Percentiles rank a stretch among this genome's conserved stretches.
These are phyloP conservation scores for Apistogramma diplotaenia DNA, from an alignment of 2,113 vertebrate genomes.

Conservation along the genomic window DNA sequence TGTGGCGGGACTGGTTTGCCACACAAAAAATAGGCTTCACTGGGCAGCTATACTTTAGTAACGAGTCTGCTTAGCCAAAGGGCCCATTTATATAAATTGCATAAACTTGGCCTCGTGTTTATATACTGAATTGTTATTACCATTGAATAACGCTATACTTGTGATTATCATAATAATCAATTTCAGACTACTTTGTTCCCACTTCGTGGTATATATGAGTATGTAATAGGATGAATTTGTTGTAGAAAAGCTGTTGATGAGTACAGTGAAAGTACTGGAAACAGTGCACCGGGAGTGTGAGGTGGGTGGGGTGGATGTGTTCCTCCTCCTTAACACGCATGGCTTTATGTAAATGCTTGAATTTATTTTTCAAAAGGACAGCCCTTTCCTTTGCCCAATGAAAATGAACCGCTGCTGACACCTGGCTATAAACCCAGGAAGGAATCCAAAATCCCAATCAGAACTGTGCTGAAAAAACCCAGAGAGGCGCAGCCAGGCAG, in stretches of 20 bases:
- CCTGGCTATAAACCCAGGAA: slow-evolving; percentile 95
- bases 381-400: slow-evolving; percentile 91
- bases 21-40: background rate
- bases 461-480: slow-evolving; percentile 64
- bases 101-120: background rate
- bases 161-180: background rate
- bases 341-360: slow-evolving; percentile 81
- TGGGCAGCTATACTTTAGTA: background rate
- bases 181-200: background rate
- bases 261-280: slow-evolving; percentile 9
- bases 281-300: slow-evolving; percentile 24
- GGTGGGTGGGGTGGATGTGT: slow-evolving; percentile 65
- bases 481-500: slow-evolving; percentile 59
- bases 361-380: slow-evolving; percentile 82
- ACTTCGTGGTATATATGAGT: slow-evolving; percentile 2
- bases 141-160: background rate
- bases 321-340: slow-evolving; percentile 65
- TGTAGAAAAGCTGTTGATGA: slow-evolving; percentile 20
- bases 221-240: slow-evolving; percentile 17
- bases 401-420: slow-evolving; percentile 88
- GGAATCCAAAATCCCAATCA: slow-evolving; percentile 80
- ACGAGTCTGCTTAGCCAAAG: background rate
- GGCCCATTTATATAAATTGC: background rate
- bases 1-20: background rate
- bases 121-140: background rate